A percentile compares a stretch with the other conserved stretches of the same genome.
Evolutionary conservation across 2,113 vertebrate species (phyloP).

Genomic region (Rhipidura dahli): DNA sequence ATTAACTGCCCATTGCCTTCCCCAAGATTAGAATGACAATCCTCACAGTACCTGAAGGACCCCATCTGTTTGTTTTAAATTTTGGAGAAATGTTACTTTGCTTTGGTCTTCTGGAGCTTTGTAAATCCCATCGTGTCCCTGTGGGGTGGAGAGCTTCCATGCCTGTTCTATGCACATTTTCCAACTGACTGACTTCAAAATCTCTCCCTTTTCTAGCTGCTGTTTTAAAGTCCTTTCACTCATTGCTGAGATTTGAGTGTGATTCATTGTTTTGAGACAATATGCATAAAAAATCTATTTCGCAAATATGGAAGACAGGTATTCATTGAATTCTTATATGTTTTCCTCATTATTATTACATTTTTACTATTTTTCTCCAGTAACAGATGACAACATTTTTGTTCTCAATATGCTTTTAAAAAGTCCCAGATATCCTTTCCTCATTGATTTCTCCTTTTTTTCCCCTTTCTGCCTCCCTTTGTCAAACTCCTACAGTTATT

Average conservation of each 20-base stretch:
- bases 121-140: neutral
- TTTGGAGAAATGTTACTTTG: neutral
- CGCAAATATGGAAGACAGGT: conserved; percentile 30
- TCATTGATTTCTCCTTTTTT: neutral
- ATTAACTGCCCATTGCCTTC: neutral
- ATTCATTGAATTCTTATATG: neutral
- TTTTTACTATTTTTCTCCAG: neutral
- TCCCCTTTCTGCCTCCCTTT: neutral
- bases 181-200: neutral
- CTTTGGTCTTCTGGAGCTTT: neutral
- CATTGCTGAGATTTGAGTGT: neutral
- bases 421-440: conserved; percentile 4
- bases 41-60: neutral
- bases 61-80: neutral
- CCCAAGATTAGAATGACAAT: neutral
- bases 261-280: conserved; percentile 30
- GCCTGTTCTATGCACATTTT: neutral
- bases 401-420: conserved; percentile 27
- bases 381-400: conserved; percentile 51
- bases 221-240: conserved; percentile 25
- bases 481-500: conserved; percentile 9
- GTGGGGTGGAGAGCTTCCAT: neutral
- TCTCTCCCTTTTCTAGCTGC: neutral
- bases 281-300: neutral
- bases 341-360: conserved; percentile 23